Percentiles rank a stretch among this genome's conserved stretches.
Conservation (phyloP, 1,140 invertebrate species). For the Lerema accius region DNA sequence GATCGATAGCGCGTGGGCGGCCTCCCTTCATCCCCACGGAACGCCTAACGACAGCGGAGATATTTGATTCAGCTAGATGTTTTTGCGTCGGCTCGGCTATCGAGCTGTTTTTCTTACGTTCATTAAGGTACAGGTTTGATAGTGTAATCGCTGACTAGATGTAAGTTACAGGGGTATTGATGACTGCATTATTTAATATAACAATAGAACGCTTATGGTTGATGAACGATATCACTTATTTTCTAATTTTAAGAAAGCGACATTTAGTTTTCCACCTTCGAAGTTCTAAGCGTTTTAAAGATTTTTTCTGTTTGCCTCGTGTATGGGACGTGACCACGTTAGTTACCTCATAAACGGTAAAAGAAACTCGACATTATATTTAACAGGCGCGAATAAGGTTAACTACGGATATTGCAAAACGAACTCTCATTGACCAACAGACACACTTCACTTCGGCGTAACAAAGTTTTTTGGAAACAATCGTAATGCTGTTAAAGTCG, state of each 20-base stretch:
- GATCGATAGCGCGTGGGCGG: conserved; percentile 72
- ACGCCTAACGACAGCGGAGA: conserved; percentile 12
- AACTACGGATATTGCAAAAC: conserved; percentile 43
- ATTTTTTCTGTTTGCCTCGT: not conserved
- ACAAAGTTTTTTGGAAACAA: conserved; percentile 43
- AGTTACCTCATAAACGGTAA: conserved; percentile 33
- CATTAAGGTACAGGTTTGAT: too few relatives aligned
- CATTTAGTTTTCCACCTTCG: too few relatives aligned
- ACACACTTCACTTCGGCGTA: conserved; percentile 34
- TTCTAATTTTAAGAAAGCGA: too few relatives aligned
- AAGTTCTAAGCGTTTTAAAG: not conserved
- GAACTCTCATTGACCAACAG: conserved; percentile 34
- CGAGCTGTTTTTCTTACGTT: not conserved
- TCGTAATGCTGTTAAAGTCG: conserved; percentile 38
- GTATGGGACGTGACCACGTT: conserved; percentile 11
- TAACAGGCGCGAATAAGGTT: conserved; percentile 41
- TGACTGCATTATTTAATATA: too few relatives aligned
- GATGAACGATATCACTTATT: too few relatives aligned
- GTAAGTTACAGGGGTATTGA: too few relatives aligned
- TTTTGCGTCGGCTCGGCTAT: conserved; percentile 7
- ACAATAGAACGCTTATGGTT: too few relatives aligned
- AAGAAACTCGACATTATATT: conserved; percentile 42
- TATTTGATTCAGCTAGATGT: conserved; percentile 9
- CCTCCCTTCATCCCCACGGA: conserved; percentile 43
- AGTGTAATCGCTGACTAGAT: too few relatives aligned